These are phyloP conservation scores for Gopherus evgoodei DNA, from an alignment of 2,113 vertebrate species.

Conservation along the genomic window DNA sequence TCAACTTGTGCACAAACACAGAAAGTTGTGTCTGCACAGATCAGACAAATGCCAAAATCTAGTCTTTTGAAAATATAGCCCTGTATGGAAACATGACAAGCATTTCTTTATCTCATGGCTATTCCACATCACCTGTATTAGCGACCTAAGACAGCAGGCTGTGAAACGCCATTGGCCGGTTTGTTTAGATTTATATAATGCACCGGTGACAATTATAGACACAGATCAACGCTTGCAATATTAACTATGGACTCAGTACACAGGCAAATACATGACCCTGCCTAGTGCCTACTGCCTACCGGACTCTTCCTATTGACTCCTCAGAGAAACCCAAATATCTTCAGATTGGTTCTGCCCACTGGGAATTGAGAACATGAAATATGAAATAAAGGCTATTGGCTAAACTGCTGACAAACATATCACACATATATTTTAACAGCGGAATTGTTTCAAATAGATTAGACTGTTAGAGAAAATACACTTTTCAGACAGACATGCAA, in stretches of 20 bases:
- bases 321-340: background rate
- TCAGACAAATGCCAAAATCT: background rate
- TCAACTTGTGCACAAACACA: background rate
- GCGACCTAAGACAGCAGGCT: background rate
- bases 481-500: background rate
- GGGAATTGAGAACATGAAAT: background rate
- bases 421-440: background rate
- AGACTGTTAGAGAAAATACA: background rate
- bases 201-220: background rate
- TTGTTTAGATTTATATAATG: background rate
- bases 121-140: background rate
- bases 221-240: background rate
- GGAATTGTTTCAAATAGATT: background rate
- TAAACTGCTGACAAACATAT: slow-evolving; percentile 3
- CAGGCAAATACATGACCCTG: background rate
- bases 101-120: background rate
- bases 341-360: background rate
- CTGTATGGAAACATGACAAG: background rate
- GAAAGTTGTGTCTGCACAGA: background rate
- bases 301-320: background rate
- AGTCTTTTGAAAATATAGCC: background rate
- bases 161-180: background rate
- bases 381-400: background rate
- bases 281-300: too few species aligned
- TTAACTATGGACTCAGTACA: slow-evolving; percentile 6